These are phyloP conservation scores for Clavelina lepadiformis DNA, from an alignment of 23 tunicate genomes.

Conservation along the genomic window DNA sequence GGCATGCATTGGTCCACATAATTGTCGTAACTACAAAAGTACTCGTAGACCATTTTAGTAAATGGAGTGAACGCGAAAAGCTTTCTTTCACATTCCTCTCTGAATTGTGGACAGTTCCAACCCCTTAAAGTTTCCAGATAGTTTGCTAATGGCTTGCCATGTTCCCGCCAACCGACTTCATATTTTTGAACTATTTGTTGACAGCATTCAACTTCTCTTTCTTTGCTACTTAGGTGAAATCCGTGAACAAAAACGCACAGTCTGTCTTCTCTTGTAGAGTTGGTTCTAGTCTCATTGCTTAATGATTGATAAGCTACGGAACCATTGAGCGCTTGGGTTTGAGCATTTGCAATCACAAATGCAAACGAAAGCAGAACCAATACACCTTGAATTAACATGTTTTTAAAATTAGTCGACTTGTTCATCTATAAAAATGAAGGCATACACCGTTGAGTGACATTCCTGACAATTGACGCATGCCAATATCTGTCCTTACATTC, in stretches of 20 bases:
- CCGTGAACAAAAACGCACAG: slow-evolving; percentile 43
- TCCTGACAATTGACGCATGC: too few relatives aligned
- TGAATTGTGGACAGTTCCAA: slow-evolving; percentile 66
- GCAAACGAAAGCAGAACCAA: too few relatives aligned
- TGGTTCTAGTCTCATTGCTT: too few relatives aligned
- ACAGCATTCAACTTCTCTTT: slow-evolving; percentile 54
- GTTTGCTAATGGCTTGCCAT: slow-evolving; percentile 24
- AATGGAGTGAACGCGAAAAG: slow-evolving; percentile 22
- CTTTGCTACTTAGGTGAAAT: slow-evolving; percentile 13
- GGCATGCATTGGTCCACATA: slow-evolving; percentile 22
- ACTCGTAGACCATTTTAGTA: slow-evolving; percentile 43
- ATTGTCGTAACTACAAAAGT: slow-evolving; percentile 26
- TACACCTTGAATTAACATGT: too few relatives aligned
- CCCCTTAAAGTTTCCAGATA: slow-evolving; percentile 29
- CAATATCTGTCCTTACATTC: too few relatives aligned
- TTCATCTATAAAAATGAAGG: too few relatives aligned
- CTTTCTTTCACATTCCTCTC: slow-evolving; percentile 40
- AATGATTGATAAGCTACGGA: too few relatives aligned
- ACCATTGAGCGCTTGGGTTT: too few relatives aligned
- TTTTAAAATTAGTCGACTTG: too few relatives aligned
- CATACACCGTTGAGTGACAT: too few relatives aligned
- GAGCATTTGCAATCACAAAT: too few relatives aligned
- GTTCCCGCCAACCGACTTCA: slow-evolving; percentile 17
- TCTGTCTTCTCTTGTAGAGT: too few relatives aligned
- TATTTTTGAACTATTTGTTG: slow-evolving; percentile 5